Evolutionary conservation across 2,113 vertebrate species (phyloP), one percentile per base, ranked within the genome.

Genomic region (Miniopterus natalensis): DNA sequence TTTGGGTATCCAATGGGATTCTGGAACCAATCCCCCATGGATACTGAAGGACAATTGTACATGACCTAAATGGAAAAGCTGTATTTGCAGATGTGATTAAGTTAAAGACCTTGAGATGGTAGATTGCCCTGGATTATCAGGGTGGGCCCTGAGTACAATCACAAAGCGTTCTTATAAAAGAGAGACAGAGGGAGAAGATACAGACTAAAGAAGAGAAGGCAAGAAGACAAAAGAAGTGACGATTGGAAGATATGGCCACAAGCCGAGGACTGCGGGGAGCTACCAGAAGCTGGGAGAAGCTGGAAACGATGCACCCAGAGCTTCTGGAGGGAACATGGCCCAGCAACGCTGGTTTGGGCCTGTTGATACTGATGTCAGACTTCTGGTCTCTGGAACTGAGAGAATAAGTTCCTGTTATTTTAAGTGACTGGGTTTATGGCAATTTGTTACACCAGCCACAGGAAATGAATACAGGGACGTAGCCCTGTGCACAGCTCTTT

Each of bases 351-450:
- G 25, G 80, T 75, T 95, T 89, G n/a, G 49, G 36, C 49, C 49
- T 2, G 18, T 20, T 45, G 61, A 75, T 86, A 40, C 51, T 61
- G 10, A 63, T 70, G 78, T 95, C 36, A 17, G 23, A 73, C 31
- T 66, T 61, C 45, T 78, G 29, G 18, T n/a, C 15, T 77, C 42
- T 8, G 65, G 79, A 85, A 49, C 18, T 59, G 63, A 80, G 23
- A 86, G 8, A 94, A 77, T 77, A 65, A 29, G 59, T 55, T 53
- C 87, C 8, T 92, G 5, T 84, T 90, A 74, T 71, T 95, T 79
- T 77, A 89, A 89, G 45, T 92, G 15, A 90, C 57, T 59, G 29
- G 59, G 29, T 88, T 90, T 90, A 40, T 49, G 49, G 57, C 18
- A 63, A 45, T 59, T 80, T 84, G 78, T 94, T 40, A 71, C 23